Conservation (phyloP, 2,797 vertebrate genomes). For the Vultur gryphus region DNA sequence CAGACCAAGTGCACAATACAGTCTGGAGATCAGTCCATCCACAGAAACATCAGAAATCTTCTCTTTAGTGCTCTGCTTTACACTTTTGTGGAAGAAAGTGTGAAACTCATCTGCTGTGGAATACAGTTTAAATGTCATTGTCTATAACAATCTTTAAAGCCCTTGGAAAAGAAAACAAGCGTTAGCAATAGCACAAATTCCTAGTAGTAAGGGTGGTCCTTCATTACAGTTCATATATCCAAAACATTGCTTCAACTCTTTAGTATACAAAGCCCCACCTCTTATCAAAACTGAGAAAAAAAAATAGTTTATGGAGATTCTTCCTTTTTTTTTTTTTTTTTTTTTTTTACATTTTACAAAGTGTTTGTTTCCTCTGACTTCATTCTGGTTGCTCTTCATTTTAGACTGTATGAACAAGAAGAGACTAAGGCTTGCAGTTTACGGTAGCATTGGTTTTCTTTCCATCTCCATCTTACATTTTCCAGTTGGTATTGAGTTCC, state of each 20-base stretch:
- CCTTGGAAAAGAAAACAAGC: neutral
- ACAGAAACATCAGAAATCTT: neutral
- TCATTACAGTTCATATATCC: neutral
- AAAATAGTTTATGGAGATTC: neutral
- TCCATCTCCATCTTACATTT: neutral
- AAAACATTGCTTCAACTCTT: neutral
- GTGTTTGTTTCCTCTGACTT: neutral
- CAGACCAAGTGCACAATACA: neutral
- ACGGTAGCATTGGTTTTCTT: neutral
- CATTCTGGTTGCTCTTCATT: fast-evolving
- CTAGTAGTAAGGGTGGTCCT: neutral
- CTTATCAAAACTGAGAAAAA: neutral
- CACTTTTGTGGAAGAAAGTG: neutral
- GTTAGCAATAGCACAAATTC: neutral
- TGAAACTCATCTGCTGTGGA: neutral
- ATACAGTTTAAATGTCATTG: neutral
- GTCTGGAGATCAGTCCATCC: neutral
- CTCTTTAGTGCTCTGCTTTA: neutral
- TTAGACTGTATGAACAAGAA: neutral
- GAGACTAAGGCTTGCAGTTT: neutral
- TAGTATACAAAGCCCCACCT: neutral
- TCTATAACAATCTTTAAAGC: neutral
- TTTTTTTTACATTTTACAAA: neutral
- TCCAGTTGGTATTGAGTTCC: neutral
- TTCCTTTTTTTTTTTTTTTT: neutral